Evolutionary conservation across 1,140 invertebrate species (phyloP).

Genomic region (Eumaeus atala): DNA sequence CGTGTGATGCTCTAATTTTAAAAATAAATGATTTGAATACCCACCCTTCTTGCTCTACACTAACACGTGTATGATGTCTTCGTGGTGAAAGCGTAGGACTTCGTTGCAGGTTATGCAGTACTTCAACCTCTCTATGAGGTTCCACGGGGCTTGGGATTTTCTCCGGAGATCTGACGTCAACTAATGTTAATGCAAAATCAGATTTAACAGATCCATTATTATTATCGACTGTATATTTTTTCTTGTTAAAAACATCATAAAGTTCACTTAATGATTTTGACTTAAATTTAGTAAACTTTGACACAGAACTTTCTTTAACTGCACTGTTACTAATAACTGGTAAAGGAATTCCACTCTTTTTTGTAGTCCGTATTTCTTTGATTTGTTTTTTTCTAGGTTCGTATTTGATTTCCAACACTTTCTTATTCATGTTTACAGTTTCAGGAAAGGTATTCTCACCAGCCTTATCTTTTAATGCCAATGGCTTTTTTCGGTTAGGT

Average conservation of each 20-base stretch:
- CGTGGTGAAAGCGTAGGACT: slow-evolving; percentile 68
- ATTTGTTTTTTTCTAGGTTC: slow-evolving; percentile 34
- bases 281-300: slow-evolving; percentile 50
- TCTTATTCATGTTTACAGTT: slow-evolving; percentile 44
- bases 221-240: slow-evolving; percentile 36
- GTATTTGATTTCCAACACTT: slow-evolving; percentile 53
- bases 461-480: slow-evolving; percentile 30
- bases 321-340: slow-evolving; percentile 52
- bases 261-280: slow-evolving; percentile 70
- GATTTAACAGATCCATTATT: slow-evolving; percentile 38
- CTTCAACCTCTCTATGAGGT: slow-evolving; percentile 76
- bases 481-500: slow-evolving; percentile 32
- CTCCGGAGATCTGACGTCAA: slow-evolving; percentile 61
- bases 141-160: slow-evolving; percentile 65
- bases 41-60: slow-evolving; percentile 55
- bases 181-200: slow-evolving; percentile 51
- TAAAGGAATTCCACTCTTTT: slow-evolving; percentile 60
- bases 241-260: slow-evolving; percentile 69
- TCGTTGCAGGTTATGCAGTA: slow-evolving; percentile 77
- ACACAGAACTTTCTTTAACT: slow-evolving; percentile 26
- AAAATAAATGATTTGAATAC: slow-evolving; percentile 13
- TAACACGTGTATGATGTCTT: slow-evolving; percentile 46
- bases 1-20: no score
- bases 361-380: slow-evolving; percentile 31
- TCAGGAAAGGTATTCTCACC: slow-evolving; percentile 34